These are phyloP conservation scores for Cyprinodon brontotheroides DNA, from an alignment of 2,113 vertebrate species.

Conservation along the genomic window DNA sequence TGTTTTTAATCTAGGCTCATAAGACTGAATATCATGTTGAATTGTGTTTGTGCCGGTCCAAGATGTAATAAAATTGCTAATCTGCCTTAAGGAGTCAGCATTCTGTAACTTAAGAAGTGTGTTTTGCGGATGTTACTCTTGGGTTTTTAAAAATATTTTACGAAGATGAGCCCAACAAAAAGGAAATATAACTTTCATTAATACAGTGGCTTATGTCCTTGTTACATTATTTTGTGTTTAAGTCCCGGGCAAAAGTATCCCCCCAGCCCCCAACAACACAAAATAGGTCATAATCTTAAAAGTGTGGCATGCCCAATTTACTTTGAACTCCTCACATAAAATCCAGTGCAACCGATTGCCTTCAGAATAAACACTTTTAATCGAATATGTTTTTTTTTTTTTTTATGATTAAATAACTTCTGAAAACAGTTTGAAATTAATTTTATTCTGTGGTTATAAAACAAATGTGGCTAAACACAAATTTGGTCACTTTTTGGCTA, in stretches of 20 bases:
- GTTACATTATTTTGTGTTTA: neutral
- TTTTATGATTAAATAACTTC: neutral
- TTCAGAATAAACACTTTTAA: neutral
- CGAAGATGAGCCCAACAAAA: neutral
- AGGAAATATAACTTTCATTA: conserved; percentile 22
- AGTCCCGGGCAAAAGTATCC: neutral
- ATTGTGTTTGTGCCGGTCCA: conserved; percentile 28
- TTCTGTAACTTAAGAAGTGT: neutral
- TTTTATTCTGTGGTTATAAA: neutral
- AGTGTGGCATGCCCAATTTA: neutral
- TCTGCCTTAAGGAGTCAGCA: conserved; percentile 29
- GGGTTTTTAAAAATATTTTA: too few species aligned
- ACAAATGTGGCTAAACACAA: neutral
- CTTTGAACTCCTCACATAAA: neutral
- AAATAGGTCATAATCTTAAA: neutral
- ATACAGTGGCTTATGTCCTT: conserved; percentile 20
- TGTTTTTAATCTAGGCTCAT: neutral
- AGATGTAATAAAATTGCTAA: conserved; percentile 51
- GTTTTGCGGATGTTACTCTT: neutral
- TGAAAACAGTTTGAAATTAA: neutral
- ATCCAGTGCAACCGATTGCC: neutral
- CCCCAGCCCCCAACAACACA: too few species aligned
- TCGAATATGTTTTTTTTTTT: neutral
- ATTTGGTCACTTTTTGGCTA: too few species aligned
- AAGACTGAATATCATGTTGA: conserved; percentile 20